A percentile compares a stretch with the other conserved stretches of the same genome.
Conservation (phyloP, 2,113 vertebrate genomes). For the Pseudonaja textilis region DNA sequence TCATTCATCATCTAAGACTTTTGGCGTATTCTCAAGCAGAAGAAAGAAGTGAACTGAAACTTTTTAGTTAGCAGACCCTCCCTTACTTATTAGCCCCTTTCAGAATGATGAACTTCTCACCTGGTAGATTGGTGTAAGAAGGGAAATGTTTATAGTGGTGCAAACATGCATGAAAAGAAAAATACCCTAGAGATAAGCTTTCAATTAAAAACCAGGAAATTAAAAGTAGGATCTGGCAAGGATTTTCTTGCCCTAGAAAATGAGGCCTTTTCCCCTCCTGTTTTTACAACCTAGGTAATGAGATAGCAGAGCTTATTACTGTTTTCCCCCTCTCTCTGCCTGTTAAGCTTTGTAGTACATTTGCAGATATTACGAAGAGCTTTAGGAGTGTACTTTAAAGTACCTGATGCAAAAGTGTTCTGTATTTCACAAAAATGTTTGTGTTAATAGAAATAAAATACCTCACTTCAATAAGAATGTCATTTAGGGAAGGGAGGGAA, state of each 20-base stretch:
- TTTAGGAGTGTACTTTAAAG: slow-evolving; percentile 49
- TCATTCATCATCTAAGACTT: not conserved
- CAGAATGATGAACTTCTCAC: slow-evolving; percentile 10
- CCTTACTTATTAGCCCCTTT: not conserved
- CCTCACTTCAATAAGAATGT: slow-evolving; percentile 25
- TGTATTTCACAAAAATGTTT: slow-evolving; percentile 39
- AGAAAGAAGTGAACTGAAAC: not conserved
- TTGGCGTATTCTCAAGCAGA: not conserved
- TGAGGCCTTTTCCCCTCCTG: slow-evolving; percentile 13
- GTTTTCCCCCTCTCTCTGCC: slow-evolving; percentile 22
- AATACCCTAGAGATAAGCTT: slow-evolving; percentile 55
- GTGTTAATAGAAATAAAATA: not conserved
- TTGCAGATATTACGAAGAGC: slow-evolving; percentile 50
- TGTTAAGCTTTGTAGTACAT: slow-evolving; percentile 49
- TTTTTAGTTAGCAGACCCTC: not conserved
- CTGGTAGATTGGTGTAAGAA: slow-evolving; percentile 39
- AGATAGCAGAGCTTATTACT: not conserved
- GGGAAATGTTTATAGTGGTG: slow-evolving; percentile 43
- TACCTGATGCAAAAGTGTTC: slow-evolving; percentile 51
- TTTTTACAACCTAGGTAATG: not conserved
- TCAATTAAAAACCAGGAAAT: slow-evolving; percentile 65
- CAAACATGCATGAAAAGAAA: slow-evolving; percentile 53
- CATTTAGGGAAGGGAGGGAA: slow-evolving; percentile 17
- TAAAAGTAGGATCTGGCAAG: slow-evolving; percentile 62
- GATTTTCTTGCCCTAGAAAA: slow-evolving; percentile 64